Base-by-base conservation (phyloP, 92 coral and sea anemone species). In the Epizoanthus scotinus region DNA sequence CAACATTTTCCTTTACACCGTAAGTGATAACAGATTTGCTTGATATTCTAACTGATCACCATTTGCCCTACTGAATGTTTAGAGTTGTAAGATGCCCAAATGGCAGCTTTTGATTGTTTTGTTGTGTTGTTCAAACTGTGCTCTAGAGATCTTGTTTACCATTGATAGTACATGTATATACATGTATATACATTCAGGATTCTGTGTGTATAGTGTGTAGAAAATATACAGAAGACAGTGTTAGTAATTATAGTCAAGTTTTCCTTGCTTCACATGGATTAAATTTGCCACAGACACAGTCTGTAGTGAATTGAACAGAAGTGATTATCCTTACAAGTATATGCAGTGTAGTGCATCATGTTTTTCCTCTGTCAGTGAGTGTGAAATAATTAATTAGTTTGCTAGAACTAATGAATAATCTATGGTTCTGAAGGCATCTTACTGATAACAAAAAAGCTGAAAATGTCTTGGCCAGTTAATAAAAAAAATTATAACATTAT, bases 1-100 rank as follows among this genome's bases (percentile, higher is more conserved):
- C 93, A 65, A 82, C 91, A n/a, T 89, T 92, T 71, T 84, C 82
- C 22, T 92, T 92, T 79, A 69, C 79, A 70, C 84, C 84, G 90
- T 87, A 87, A 55, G 49, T 66, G 22, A 47, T 5, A 13, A 22
- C 38, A 29, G 13, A 8, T 47, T 25, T 50, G 61, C 21, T 63
- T 63, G 29, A 18, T 68, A 29, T 28, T 17, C 24, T 67, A 50
- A 77, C 61, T 50, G 34, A 52, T 59, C 34, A 59, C 59, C 81
- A 75, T 73, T 73, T 73, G 79, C 10, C 10, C 65, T 55, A 29
- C 17, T n/a, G 66, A 27, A 54, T 31, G 22, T 19, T 47, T 10
- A 15, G 52, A 47, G 52, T 47, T 47, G 52, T 10, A 47, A 13
- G 2, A 7, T 1, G 22, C 18, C 25, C 53, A 10, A 75, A 58